Percentiles rank a stretch among this genome's conserved stretches.
phyloP scores from a whole-genome alignment of 2,113 vertebrate genomes.

The Dasyornis broadbenti region DNA sequence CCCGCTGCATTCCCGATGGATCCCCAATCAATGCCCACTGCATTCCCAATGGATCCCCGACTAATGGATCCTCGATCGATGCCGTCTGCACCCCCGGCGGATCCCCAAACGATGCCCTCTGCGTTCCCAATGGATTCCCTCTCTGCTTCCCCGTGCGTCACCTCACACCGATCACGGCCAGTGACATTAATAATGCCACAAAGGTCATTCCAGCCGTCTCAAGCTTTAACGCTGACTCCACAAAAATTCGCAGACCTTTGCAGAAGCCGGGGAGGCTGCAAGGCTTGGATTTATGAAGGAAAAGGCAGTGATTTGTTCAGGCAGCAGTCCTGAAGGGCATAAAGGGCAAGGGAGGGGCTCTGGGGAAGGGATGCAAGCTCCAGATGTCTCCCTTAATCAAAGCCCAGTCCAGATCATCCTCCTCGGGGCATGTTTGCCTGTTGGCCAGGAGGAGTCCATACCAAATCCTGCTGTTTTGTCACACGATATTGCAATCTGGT shows the following conservation, averaged over 20 bases:
- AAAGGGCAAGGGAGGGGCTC: background rate
- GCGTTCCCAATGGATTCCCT: background rate
- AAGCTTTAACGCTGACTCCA: background rate
- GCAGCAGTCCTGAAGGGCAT: background rate
- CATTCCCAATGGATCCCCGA: background rate
- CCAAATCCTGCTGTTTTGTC: background rate
- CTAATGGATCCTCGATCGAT: background rate
- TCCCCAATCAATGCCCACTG: fast-evolving
- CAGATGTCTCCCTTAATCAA: background rate
- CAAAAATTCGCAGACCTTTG: background rate
- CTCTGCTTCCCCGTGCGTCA: background rate
- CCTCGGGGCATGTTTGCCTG: fast-evolving
- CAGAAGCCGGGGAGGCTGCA: background rate
- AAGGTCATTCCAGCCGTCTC: fast-evolving
- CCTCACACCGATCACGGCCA: fast-evolving
- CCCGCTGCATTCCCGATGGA: fast-evolving
- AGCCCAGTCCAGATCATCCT: background rate
- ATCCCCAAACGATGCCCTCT: background rate
- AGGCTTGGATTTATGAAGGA: background rate
- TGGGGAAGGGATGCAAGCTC: background rate
- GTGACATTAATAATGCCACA: fast-evolving
- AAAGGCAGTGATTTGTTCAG: background rate
- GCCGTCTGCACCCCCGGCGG: fast-evolving
- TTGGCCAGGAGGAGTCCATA: background rate
- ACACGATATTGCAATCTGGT: fast-evolving